Conservation (phyloP, 1,140 invertebrate species). For the Lutraria rhynchaena region DNA sequence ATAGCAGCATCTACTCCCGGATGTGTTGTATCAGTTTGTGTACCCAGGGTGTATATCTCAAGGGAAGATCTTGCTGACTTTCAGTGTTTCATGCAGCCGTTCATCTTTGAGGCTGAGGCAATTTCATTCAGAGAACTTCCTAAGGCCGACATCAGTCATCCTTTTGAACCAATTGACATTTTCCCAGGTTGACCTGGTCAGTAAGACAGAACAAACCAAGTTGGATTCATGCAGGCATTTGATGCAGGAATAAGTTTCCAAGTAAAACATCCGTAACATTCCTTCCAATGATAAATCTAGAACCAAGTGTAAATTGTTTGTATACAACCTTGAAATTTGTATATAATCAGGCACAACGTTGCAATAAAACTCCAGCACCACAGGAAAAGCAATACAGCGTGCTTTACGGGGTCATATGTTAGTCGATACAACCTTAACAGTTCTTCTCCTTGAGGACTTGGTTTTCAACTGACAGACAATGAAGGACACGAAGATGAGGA, state of each 20-base stretch:
- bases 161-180: constrained; percentile 30
- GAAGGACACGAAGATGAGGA: no score
- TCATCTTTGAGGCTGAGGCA: not conserved
- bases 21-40: not conserved
- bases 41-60: constrained; percentile 47
- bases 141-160: not conserved
- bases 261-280: constrained; percentile 60
- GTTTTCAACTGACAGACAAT: not conserved
- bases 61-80: constrained; percentile 28
- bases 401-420: constrained; percentile 80
- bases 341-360: constrained; percentile 49
- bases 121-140: constrained; percentile 9
- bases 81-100: constrained; percentile 46
- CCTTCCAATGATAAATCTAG: constrained; percentile 73
- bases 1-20: constrained; percentile 64
- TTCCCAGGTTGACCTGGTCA: constrained; percentile 49
- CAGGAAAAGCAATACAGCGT: constrained; percentile 80
- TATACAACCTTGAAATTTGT: constrained; percentile 72
- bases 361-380: constrained; percentile 67
- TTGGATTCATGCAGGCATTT: constrained; percentile 38
- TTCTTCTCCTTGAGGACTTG: constrained; percentile 38
- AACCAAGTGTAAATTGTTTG: constrained; percentile 68
- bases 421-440: constrained; percentile 61
- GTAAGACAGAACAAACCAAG: constrained; percentile 31
- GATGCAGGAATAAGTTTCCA: constrained; percentile 50